Percentiles rank a stretch among this genome's conserved stretches.
phyloP scores from a whole-genome alignment of 2,113 vertebrate species.

The Polypterus bichir region DNA sequence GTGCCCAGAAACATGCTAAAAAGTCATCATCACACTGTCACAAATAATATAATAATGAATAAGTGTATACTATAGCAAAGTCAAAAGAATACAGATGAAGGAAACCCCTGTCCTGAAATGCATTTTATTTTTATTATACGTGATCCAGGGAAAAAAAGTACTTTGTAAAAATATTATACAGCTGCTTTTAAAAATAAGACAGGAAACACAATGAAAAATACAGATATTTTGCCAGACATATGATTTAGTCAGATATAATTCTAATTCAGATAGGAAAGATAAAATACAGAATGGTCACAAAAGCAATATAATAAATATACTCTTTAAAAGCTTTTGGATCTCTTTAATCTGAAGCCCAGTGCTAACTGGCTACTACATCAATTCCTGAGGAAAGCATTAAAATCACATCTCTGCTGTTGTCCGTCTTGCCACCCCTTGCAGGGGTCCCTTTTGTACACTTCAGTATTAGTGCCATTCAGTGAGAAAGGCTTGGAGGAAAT shows the following conservation, averaged over 20 bases:
- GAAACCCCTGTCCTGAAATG: too few species aligned
- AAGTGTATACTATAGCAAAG: too few species aligned
- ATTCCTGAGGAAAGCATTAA: background rate
- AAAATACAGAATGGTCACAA: background rate
- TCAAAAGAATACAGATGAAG: too few species aligned
- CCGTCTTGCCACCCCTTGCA: slow-evolving; percentile 35
- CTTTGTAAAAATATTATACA: too few species aligned
- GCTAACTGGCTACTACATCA: slow-evolving; percentile 3
- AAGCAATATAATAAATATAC: background rate
- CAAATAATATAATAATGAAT: too few species aligned
- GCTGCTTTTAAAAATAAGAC: too few species aligned
- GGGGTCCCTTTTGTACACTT: slow-evolving; percentile 29
- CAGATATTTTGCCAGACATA: background rate
- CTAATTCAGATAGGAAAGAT: background rate
- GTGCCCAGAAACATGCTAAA: too few species aligned
- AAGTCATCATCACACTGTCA: too few species aligned
- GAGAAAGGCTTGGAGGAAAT: slow-evolving; percentile 27
- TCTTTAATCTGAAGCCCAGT: slow-evolving; percentile 3
- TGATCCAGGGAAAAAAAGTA: too few species aligned
- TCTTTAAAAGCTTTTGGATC: background rate
- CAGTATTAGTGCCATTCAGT: slow-evolving; percentile 34
- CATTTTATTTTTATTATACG: too few species aligned
- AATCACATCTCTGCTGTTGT: slow-evolving; percentile 20
- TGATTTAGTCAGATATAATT: background rate
- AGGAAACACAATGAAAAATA: too few species aligned